Evolutionary conservation across 2,113 vertebrate species (phyloP), one percentile per base, ranked within the genome.

Genomic region (Ariopsis seemanni): DNA sequence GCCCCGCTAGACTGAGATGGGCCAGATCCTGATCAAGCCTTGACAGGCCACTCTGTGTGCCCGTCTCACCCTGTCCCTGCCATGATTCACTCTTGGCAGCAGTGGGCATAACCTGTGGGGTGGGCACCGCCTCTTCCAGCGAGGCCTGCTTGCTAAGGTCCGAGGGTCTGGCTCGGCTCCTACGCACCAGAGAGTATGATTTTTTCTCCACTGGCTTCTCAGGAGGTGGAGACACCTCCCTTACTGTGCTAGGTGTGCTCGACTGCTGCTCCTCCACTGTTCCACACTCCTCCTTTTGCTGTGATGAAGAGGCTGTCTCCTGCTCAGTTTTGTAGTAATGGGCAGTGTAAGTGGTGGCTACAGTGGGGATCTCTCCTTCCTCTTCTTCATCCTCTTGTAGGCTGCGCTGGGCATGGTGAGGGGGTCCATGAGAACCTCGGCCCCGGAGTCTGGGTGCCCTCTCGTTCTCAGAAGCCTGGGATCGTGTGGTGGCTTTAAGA

Each of bases 141-240:
- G 95, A 95, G 0, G 95, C 87, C 94, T 97, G 92, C 89, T 99
- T 99, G 85, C 96, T 96, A 0, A 96, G 91, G 20, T 99, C 98
- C 0, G 97, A 94, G n/a, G 96, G 96, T 82, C 98, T 97, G 34
- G 95, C 94, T 86, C 98, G 96, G 92, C 96, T 99, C 93, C 98
- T 96, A 89, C 98, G 96, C 9, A 94, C 98, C 79, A 97, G 95
- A 0, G 97, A 97, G 88, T 99, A 99, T 1, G 98, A 99, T 86
- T 99, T 99, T 89, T 97, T 97, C 90, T 99, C 98, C 1, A 99
- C 87, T 0, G 96, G 97, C 86, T 96, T 95, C 92, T 99, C 98
- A 0, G 96, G 92, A 0, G 94, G 93, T 9, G 95, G 93, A 0
- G 95, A 95, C 0, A 87, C 86, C 14, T 94, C 94, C 87, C 86